A percentile compares a stretch with the other conserved stretches of the same genome.
Conservation (phyloP, 1,140 invertebrate genomes). For the Chironomus striatipennis region DNA sequence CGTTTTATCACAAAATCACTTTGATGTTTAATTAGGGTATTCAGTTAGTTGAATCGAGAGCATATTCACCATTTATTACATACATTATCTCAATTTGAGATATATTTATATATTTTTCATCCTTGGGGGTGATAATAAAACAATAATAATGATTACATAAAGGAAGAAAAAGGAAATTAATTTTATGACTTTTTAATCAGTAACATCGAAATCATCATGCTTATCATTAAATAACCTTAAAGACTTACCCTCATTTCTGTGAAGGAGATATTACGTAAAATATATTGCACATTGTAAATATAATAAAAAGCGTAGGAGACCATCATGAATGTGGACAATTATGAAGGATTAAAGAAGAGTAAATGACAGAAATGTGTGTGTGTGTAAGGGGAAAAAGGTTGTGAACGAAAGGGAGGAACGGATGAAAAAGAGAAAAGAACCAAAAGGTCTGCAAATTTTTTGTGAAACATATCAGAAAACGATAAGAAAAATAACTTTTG, state of each 20-base stretch:
- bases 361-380: neutral
- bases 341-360: neutral
- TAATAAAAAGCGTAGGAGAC: neutral
- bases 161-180: neutral
- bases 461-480: neutral
- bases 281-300: constrained; percentile 8
- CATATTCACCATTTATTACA: no score
- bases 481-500: neutral
- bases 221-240: constrained; percentile 2
- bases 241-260: neutral
- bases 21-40: neutral
- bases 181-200: constrained; percentile 14
- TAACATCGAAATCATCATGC: neutral
- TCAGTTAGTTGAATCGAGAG: no score
- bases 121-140: neutral
- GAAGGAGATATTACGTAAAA: neutral
- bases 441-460: neutral
- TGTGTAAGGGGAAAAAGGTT: neutral
- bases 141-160: constrained; percentile 1
- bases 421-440: neutral
- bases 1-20: constrained; percentile 1
- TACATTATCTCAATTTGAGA: no score
- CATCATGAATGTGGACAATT: neutral
- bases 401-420: neutral
- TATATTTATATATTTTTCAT: neutral